These are phyloP conservation scores for Papilio polyxenes DNA, from an alignment of 1,140 invertebrate species.

Conservation along the genomic window DNA sequence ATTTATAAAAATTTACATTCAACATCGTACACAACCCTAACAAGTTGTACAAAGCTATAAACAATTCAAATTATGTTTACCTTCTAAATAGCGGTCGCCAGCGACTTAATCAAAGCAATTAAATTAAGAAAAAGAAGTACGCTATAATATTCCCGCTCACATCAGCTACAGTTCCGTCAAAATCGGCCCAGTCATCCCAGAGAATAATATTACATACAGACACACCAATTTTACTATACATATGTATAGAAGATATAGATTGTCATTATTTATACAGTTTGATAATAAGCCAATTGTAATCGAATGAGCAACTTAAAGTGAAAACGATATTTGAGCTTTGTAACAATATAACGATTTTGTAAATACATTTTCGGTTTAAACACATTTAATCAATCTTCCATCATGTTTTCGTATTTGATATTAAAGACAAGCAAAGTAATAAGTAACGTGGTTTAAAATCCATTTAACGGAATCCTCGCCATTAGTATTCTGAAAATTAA, in stretches of 20 bases:
- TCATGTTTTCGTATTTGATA: background rate
- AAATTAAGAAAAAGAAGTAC: too few species aligned
- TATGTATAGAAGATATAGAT: background rate
- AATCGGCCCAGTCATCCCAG: too few species aligned
- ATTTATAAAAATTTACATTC: background rate
- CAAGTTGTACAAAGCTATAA: background rate
- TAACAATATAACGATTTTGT: background rate
- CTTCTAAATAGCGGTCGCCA: too few species aligned
- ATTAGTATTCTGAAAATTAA: slow-evolving; percentile 40
- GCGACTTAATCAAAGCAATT: too few species aligned
- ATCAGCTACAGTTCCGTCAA: too few species aligned
- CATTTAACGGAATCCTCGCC: slow-evolving; percentile 33
- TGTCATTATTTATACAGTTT: background rate
- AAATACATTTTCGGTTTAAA: too few species aligned
- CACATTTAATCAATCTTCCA: background rate
- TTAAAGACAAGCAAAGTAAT: slow-evolving; percentile 14
- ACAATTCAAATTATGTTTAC: background rate
- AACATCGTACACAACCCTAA: background rate
- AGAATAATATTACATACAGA: too few species aligned
- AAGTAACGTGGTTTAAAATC: slow-evolving; percentile 33
- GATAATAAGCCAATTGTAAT: background rate
- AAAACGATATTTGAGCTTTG: too few species aligned
- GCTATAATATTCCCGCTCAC: too few species aligned
- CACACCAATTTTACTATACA: too few species aligned
- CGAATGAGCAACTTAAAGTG: too few species aligned